phyloP scores from a whole-genome alignment of 2,797 vertebrate species.

The Poeciliopsis gracilis region DNA sequence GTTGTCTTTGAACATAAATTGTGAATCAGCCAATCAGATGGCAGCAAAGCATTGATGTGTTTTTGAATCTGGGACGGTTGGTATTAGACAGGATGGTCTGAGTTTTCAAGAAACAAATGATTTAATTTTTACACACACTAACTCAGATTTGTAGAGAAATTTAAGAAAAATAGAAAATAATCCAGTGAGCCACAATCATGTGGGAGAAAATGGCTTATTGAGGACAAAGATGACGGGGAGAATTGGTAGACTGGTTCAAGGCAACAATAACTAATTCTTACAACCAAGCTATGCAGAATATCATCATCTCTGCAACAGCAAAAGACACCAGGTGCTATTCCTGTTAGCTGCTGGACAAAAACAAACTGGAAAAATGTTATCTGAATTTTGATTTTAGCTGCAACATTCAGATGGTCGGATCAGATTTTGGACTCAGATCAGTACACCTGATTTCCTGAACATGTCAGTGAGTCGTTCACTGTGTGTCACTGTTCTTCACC shows the following conservation, averaged over 20 bases:
- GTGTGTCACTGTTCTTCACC: not conserved
- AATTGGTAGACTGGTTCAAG: not conserved
- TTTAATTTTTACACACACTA: not conserved
- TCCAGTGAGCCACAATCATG: not conserved
- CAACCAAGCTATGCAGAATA: not conserved
- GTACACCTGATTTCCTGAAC: not conserved
- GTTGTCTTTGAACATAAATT: not conserved
- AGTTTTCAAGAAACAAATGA: not conserved
- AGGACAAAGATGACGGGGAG: not conserved
- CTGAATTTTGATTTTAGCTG: not conserved
- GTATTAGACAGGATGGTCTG: not conserved
- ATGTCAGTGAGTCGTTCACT: not conserved
- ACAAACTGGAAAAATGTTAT: not conserved
- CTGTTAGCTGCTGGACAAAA: not conserved
- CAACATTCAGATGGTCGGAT: not conserved
- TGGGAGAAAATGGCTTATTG: not conserved
- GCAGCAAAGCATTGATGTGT: not conserved
- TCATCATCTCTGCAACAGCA: not conserved
- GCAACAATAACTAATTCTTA: not conserved
- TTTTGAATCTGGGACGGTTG: not conserved
- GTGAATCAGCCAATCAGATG: not conserved
- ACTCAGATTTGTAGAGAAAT: not conserved
- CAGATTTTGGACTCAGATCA: not conserved
- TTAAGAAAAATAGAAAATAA: not conserved
- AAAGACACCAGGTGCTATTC: not conserved